Evolutionary conservation across 2,888 invertebrate species (phyloP).

Genomic region (Metalampra italica): DNA sequence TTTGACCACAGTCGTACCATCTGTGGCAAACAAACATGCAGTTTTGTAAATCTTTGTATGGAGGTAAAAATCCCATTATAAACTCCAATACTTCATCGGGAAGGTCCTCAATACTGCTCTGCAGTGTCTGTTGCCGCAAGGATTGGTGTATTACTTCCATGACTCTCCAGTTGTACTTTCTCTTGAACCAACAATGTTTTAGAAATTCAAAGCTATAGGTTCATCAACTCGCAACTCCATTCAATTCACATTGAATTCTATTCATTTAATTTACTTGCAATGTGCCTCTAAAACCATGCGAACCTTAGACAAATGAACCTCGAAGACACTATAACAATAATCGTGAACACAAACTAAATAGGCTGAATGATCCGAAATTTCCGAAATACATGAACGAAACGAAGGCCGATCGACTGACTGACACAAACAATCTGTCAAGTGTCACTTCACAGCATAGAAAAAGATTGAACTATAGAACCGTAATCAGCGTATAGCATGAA

Average conservation of each 20-base stretch:
- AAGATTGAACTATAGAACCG: too few relatives aligned
- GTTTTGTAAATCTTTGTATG: constrained; percentile 92
- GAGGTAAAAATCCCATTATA: constrained; percentile 91
- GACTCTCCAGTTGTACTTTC: neutral
- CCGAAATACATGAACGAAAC: too few relatives aligned
- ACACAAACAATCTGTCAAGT: too few relatives aligned
- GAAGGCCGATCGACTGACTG: too few relatives aligned
- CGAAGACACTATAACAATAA: too few relatives aligned
- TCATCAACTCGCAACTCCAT: neutral
- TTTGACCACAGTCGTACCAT: constrained; percentile 91
- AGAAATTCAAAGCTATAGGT: neutral
- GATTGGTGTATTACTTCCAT: constrained; percentile 61
- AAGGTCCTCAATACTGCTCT: constrained; percentile 80
- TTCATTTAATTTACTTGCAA: too few relatives aligned
- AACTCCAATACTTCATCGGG: constrained; percentile 97
- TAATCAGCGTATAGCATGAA: too few relatives aligned
- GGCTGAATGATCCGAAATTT: too few relatives aligned
- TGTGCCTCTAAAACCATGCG: too few relatives aligned
- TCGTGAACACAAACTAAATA: too few relatives aligned
- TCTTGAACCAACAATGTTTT: neutral
- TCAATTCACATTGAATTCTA: neutral
- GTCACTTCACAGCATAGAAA: too few relatives aligned
- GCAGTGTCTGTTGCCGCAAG: constrained; percentile 46
- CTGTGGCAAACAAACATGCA: constrained; percentile 92
- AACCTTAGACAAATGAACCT: too few relatives aligned